Evolutionary conservation across 2,888 invertebrate species (phyloP), one percentile per base, ranked within the genome.

Genomic region (Dicyrtoma fusca): DNA sequence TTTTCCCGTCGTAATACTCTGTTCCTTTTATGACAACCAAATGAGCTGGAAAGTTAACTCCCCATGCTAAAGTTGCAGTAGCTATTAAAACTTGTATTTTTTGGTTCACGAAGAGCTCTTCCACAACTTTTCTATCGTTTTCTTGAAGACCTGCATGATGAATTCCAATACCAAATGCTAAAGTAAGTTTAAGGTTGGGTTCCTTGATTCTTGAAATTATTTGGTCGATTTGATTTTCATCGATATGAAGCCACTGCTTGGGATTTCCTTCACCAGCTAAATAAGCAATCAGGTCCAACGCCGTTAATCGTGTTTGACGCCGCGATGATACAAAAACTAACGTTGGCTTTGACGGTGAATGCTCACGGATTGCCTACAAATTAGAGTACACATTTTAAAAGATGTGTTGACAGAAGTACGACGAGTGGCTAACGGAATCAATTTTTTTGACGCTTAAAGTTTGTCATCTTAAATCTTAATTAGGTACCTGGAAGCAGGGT

Each of bases 111-210:
- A 97, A 98, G 59, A 99, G 85, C 82, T 97, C 94, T 83, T 99
- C 99, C 0, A 95, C 94, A 1, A 91, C 89, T 82, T 88, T 91
- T 55, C 98, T 87, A 84, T 99, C 99, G 74, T 89, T 88, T 78
- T 98, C 97, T 80, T 95, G 92, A 70, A 99, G 85, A 66, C 99
- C 99, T 21, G 99, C 99, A 85, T 99, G 99, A 86, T 99, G 99
- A 81, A 99, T 89, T 1, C 98, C 99, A 78, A 99, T 97, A 10
- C 99, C 99, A 85, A 98, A 99, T 0, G 95, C 92, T 23, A 99
- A 86, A 0, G 95, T 94, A 75, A 98, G 87, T 82, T 95, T 95
- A 62, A 99, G 86, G 85, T 97, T 97, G 4, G 90, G 88, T 81
- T 99, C 99, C 77, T 89, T 89, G 57, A 93, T 88, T 34, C 84